phyloP scores from a whole-genome alignment of 2,888 invertebrate species.

The Ethmia dodecea region DNA sequence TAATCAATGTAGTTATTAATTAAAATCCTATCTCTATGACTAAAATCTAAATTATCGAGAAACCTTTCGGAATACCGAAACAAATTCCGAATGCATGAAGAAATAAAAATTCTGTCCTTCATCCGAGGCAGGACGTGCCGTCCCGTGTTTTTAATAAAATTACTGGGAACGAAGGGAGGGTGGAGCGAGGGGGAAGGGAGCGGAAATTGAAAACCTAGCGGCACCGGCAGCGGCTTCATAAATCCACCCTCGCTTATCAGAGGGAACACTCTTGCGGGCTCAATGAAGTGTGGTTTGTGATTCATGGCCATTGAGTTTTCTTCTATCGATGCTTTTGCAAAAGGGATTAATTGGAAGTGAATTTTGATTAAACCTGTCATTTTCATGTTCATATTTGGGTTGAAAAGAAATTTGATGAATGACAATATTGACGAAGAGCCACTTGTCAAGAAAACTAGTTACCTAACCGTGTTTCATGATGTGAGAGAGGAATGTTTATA shows the following conservation, averaged over 20 bases:
- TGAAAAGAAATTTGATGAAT: too few relatives aligned
- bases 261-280: conserved; percentile 45
- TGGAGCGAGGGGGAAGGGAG: conserved; percentile 27
- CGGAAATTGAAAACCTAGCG: conserved; percentile 68
- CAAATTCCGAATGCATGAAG: conserved; percentile 41
- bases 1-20: too few relatives aligned
- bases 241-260: conserved; percentile 51
- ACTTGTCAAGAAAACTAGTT: too few relatives aligned
- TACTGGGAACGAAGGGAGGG: conserved; percentile 31
- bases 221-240: conserved; percentile 35
- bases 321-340: conserved; percentile 5
- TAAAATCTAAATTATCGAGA: too few relatives aligned
- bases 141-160: conserved; percentile 72
- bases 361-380: conserved; percentile 2
- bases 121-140: too few relatives aligned
- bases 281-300: conserved; percentile 41
- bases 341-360: conserved; percentile 14
- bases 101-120: conserved; percentile 60
- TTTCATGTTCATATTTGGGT: neutral
- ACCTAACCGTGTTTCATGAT: too few relatives aligned
- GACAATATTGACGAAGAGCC: too few relatives aligned
- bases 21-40: too few relatives aligned
- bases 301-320: conserved; percentile 33
- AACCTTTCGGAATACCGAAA: conserved; percentile 33
- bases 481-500: too few relatives aligned